Base-by-base conservation (phyloP, 2,888 invertebrate genomes). In the Smittia aterrima region DNA sequence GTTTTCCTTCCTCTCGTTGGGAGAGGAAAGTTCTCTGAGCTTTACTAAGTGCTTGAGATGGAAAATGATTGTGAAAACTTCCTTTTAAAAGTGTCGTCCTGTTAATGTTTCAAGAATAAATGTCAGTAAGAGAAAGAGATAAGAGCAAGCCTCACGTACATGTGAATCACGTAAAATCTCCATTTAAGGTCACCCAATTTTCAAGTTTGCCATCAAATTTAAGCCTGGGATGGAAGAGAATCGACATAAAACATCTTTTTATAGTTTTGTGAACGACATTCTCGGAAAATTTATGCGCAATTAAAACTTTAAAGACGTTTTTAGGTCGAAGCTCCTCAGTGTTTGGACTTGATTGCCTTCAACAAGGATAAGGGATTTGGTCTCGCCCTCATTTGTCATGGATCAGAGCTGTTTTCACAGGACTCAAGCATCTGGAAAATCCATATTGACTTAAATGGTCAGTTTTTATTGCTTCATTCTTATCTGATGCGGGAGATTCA, bases 151-250 rank as follows among this genome's bases (percentile, higher is more conserved):
- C 22, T 58, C 70, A 70, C 53, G 70, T 54, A 67, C 53, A 32
- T 70, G 20, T 47, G 54, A 27, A 70, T 70, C 70, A 70, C 70
- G 54, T 68, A 68, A 47, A 68, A 68, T 68, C 25, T 25, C 54
- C 70, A 70, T 20, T 20, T 53, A 41, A 53, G 70, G 70, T 70
- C 70, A 70, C 54, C 54, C 53, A 70, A 70, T 70, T 70, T 54
- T 70, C 32, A 70, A 70, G 22, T 53, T 64, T 27, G n/a, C 22
- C 18, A 27, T 27, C 25, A 64, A 24, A n/a, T 6, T 22, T 3
- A 58, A 7, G 58, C 22, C 22, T n/a, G 22, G 18, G 58, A 47
- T 47, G 47, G 7, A 13, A 16, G 22, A 1, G 20, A 25, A 13
- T 3, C 58, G 22, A 58, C 25, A 64, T 27, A 24, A 64, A 22